phyloP scores from a whole-genome alignment of 2,888 invertebrate genomes.

The Sarcophaga variegata region DNA sequence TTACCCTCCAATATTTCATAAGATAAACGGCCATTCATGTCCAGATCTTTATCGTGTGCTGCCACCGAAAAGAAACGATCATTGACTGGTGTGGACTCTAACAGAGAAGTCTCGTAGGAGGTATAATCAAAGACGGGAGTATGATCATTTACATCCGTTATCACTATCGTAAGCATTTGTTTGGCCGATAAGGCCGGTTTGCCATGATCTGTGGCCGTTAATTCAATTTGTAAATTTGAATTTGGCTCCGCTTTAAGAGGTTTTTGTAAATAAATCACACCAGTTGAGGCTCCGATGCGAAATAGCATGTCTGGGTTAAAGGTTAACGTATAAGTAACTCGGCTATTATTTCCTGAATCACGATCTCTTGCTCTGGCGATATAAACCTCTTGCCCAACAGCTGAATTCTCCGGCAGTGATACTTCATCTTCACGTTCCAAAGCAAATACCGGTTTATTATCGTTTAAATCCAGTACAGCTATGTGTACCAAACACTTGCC shows the following conservation, averaged over 20 bases:
- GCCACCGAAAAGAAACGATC: slow-evolving; percentile 94
- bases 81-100: slow-evolving; percentile 95
- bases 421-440: slow-evolving; percentile 89
- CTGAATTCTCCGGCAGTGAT: slow-evolving; percentile 92
- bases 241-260: slow-evolving; percentile 90
- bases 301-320: slow-evolving; percentile 92
- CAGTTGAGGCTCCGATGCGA: slow-evolving; percentile 91
- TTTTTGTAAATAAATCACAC: slow-evolving; percentile 93
- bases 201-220: slow-evolving; percentile 93
- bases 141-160: slow-evolving; percentile 96
- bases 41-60: slow-evolving; percentile 94
- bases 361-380: slow-evolving; percentile 92
- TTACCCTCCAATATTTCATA: slow-evolving; percentile 95
- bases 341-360: slow-evolving; percentile 94
- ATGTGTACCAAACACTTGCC: slow-evolving; percentile 91
- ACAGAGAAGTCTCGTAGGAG: slow-evolving; percentile 94
- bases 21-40: slow-evolving; percentile 89
- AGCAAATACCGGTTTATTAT: slow-evolving; percentile 93
- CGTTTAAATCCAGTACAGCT: slow-evolving; percentile 93
- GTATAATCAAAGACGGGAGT: slow-evolving; percentile 96
- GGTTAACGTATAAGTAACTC: slow-evolving; percentile 90
- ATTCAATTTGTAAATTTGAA: slow-evolving; percentile 87
- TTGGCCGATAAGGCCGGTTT: slow-evolving; percentile 88
- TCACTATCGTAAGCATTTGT: slow-evolving; percentile 87
- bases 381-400: slow-evolving; percentile 96